phyloP scores from a whole-genome alignment of 1,140 invertebrate genomes.

The Tetragnatha versicolor region DNA sequence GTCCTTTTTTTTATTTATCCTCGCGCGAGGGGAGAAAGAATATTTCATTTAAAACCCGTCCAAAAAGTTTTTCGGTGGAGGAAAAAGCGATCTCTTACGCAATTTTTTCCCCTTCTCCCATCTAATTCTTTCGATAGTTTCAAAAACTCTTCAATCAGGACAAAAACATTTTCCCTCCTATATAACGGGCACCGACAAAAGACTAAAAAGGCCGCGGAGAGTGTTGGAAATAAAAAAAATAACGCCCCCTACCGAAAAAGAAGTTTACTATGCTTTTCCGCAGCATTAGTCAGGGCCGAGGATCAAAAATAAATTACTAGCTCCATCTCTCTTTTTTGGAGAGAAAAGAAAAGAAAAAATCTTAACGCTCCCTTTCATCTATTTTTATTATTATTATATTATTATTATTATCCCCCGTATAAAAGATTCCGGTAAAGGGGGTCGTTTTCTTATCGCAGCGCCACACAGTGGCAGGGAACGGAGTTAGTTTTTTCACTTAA shows the following conservation, averaged over 20 bases:
- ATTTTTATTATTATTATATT: slow-evolving; percentile 25
- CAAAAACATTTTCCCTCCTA: background rate
- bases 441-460: slow-evolving; percentile 32
- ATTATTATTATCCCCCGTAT: slow-evolving; percentile 14
- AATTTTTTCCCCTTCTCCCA: background rate
- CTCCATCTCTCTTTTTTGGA: background rate
- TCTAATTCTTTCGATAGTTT: slow-evolving; percentile 16
- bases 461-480: slow-evolving; percentile 3
- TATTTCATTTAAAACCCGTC: too few relatives aligned
- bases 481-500: background rate
- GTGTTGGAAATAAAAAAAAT: too few relatives aligned
- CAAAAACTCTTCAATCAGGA: slow-evolving; percentile 34
- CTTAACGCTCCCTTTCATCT: background rate
- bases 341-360: background rate
- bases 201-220: too few relatives aligned
- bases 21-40: too few relatives aligned
- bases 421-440: slow-evolving; percentile 19
- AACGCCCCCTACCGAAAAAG: too few relatives aligned
- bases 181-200: background rate
- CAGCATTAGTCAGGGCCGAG: slow-evolving; percentile 32
- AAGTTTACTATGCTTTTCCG: slow-evolving; percentile 31
- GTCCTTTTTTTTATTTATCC: too few relatives aligned
- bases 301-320: slow-evolving; percentile 44
- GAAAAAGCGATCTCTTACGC: background rate
- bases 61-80: too few relatives aligned